phyloP scores from a whole-genome alignment of 2,113 vertebrate genomes.

The Semnornis frantzii region DNA sequence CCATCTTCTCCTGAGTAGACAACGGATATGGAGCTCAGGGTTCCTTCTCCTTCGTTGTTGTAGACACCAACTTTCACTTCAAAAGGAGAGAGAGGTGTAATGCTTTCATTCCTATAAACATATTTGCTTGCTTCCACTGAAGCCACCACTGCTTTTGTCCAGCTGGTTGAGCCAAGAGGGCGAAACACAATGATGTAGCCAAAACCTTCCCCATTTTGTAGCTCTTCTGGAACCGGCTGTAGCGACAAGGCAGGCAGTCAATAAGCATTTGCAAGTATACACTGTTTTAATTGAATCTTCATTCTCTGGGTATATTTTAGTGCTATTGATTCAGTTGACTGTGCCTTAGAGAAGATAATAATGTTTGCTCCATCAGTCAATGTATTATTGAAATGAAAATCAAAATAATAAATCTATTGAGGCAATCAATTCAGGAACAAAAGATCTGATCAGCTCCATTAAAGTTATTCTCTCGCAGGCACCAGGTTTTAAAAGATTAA shows the following conservation, averaged over 20 bases:
- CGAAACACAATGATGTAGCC: slow-evolving; percentile 86
- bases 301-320: slow-evolving; percentile 45
- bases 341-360: slow-evolving; percentile 65
- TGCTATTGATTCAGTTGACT: slow-evolving; percentile 61
- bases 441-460: slow-evolving; percentile 59
- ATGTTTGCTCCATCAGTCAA: slow-evolving; percentile 59
- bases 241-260: slow-evolving; percentile 43
- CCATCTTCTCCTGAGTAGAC: slow-evolving; percentile 88
- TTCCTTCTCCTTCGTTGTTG: slow-evolving; percentile 86
- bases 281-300: slow-evolving; percentile 68
- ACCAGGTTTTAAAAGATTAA: slow-evolving; percentile 48
- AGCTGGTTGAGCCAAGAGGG: slow-evolving; percentile 78
- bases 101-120: slow-evolving; percentile 84
- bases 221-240: slow-evolving; percentile 87
- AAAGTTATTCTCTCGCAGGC: slow-evolving; percentile 23
- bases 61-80: slow-evolving; percentile 90
- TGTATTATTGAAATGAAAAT: slow-evolving; percentile 65
- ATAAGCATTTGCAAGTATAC: slow-evolving; percentile 35
- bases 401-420: slow-evolving; percentile 64
- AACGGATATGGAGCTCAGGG: slow-evolving; percentile 74
- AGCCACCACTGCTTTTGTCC: slow-evolving; percentile 84
- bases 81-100: slow-evolving; percentile 82
- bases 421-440: slow-evolving; percentile 56
- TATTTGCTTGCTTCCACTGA: slow-evolving; percentile 84
- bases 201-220: slow-evolving; percentile 88